Conservation (phyloP, 2,888 invertebrate genomes). For the Noctua janthe region DNA sequence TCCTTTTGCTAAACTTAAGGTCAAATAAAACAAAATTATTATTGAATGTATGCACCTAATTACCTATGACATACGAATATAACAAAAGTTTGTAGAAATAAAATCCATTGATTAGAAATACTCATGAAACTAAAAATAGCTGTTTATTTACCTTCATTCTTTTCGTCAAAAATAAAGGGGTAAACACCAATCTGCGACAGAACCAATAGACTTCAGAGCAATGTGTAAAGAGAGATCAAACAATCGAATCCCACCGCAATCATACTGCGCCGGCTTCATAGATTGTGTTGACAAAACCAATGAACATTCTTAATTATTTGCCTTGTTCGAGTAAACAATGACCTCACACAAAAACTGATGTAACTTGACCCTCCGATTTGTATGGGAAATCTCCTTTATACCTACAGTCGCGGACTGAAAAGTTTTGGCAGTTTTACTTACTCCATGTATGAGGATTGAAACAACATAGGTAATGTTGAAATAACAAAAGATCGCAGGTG, state of each 20-base stretch:
- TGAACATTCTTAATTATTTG: constrained; percentile 90
- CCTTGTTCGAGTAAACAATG: constrained; percentile 86
- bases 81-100: not conserved
- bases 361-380: constrained; percentile 69
- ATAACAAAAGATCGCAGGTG: not conserved
- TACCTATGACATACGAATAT: not conserved
- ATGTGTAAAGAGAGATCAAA: constrained; percentile 79
- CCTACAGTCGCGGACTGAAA: not conserved
- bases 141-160: constrained; percentile 11
- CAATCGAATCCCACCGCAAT: constrained; percentile 82
- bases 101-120: not conserved
- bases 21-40: not conserved
- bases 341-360: constrained; percentile 77
- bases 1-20: not conserved
- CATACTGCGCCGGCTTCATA: constrained; percentile 75
- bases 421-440: not conserved
- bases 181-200: constrained; percentile 67
- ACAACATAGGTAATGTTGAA: not conserved
- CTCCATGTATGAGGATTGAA: too few relatives aligned
- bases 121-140: constrained; percentile 7
- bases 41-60: not conserved
- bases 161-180: constrained; percentile 63
- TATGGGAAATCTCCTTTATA: constrained; percentile 29
- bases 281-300: constrained; percentile 88
- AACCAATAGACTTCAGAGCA: constrained; percentile 79